These are phyloP conservation scores for Gasteruption jaculator DNA, from an alignment of 2,888 invertebrate genomes.

Conservation along the genomic window DNA sequence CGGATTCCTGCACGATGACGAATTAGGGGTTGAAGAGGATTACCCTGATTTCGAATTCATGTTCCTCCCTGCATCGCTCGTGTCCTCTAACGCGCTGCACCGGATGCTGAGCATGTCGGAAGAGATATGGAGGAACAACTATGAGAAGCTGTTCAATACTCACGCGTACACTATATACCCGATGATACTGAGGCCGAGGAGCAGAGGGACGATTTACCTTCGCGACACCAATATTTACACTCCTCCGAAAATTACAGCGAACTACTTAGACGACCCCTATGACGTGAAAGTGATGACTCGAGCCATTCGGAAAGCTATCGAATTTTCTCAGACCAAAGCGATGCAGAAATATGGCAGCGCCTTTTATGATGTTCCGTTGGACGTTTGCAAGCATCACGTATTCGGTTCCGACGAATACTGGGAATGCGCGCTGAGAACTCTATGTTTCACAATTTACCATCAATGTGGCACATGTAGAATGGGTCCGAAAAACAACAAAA, in stretches of 20 bases:
- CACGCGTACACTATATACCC: conserved; percentile 61
- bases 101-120: conserved; percentile 58
- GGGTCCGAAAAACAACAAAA: conserved; percentile 59
- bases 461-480: conserved; percentile 63
- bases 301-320: conserved; percentile 58
- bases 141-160: conserved; percentile 54
- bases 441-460: conserved; percentile 69
- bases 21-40: conserved; percentile 55
- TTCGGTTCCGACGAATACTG: conserved; percentile 68
- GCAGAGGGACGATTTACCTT: conserved; percentile 64
- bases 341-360: conserved; percentile 59
- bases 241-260: conserved; percentile 64
- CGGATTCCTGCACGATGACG: conserved; percentile 61
- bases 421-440: conserved; percentile 63
- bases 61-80: conserved; percentile 58
- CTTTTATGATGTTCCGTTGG: conserved; percentile 55
- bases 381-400: conserved; percentile 57
- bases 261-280: conserved; percentile 62
- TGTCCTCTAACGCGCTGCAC: conserved; percentile 53
- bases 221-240: conserved; percentile 62
- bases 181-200: conserved; percentile 65
- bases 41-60: conserved; percentile 66
- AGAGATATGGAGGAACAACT: conserved; percentile 58
- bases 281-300: conserved; percentile 63
- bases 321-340: conserved; percentile 59